phyloP scores from a whole-genome alignment of 2,888 invertebrate genomes.

The Ryuthela nishihirai region DNA sequence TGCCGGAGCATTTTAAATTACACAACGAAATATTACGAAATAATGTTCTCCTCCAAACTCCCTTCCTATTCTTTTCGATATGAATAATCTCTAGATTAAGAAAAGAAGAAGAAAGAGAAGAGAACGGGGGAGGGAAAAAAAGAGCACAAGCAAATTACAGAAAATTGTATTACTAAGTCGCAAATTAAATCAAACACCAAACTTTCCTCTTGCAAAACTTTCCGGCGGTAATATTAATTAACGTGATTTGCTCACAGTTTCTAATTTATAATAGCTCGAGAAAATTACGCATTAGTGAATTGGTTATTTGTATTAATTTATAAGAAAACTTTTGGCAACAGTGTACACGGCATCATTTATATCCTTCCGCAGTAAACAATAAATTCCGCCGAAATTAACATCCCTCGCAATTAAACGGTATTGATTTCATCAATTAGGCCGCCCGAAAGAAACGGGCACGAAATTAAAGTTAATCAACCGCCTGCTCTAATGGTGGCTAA shows the following conservation, averaged over 20 bases:
- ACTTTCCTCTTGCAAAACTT: slow-evolving; percentile 38
- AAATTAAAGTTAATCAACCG: slow-evolving; percentile 39
- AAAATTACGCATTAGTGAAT: slow-evolving; percentile 40
- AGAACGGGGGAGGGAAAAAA: slow-evolving; percentile 12
- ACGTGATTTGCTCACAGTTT: slow-evolving; percentile 38
- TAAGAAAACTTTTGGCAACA: slow-evolving; percentile 39
- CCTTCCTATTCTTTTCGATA: slow-evolving; percentile 27
- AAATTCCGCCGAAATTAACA: slow-evolving; percentile 40
- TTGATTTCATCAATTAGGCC: slow-evolving; percentile 39
- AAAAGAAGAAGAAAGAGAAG: slow-evolving; percentile 16
- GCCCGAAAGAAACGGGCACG: slow-evolving; percentile 31
- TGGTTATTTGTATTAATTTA: slow-evolving; percentile 40
- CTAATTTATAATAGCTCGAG: slow-evolving; percentile 39
- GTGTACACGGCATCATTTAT: slow-evolving; percentile 39
- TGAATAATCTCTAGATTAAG: slow-evolving; percentile 34
- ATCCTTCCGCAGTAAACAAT: slow-evolving; percentile 38
- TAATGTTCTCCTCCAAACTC: too few species aligned
- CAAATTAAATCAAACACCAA: slow-evolving; percentile 40
- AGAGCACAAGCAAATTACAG: slow-evolving; percentile 38
- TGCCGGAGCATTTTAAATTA: too few species aligned
- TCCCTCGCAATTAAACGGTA: slow-evolving; percentile 39
- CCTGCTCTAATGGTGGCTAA: slow-evolving; percentile 39
- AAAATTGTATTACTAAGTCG: slow-evolving; percentile 40
- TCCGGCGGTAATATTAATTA: slow-evolving; percentile 40
- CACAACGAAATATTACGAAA: too few species aligned